Evolutionary conservation across 1,140 invertebrate genomes (phyloP).

Genomic region (Diabrotica virgifera): DNA sequence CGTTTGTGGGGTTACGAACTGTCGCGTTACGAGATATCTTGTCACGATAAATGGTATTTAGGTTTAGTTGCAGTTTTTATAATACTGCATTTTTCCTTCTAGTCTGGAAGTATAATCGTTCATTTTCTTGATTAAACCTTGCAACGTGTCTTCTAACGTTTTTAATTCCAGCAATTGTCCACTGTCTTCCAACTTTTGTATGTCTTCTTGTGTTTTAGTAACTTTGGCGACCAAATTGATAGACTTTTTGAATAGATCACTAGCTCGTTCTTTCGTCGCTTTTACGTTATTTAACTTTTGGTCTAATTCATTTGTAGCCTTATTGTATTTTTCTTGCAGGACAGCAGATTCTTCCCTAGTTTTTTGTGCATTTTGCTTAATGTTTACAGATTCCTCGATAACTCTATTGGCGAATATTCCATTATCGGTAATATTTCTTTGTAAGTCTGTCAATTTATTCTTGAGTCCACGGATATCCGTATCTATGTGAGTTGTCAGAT

Average conservation of each 20-base stretch:
- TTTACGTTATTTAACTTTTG: slow-evolving; percentile 39
- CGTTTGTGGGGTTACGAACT: too few species aligned
- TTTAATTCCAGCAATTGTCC: slow-evolving; percentile 43
- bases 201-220: slow-evolving; percentile 34
- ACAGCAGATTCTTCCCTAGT: slow-evolving; percentile 34
- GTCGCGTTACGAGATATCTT: too few species aligned
- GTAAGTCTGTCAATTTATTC: slow-evolving; percentile 36
- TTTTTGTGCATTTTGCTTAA: slow-evolving; percentile 37
- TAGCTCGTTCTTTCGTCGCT: slow-evolving; percentile 37
- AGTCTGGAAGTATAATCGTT: slow-evolving; percentile 32
- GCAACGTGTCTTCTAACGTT: slow-evolving; percentile 41
- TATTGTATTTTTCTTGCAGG: slow-evolving; percentile 37
- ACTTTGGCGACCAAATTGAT: slow-evolving; percentile 39
- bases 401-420: slow-evolving; percentile 40
- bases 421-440: slow-evolving; percentile 42
- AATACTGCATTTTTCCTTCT: slow-evolving; percentile 37
- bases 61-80: slow-evolving; percentile 39
- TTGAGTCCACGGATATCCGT: slow-evolving; percentile 34
- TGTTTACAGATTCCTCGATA: slow-evolving; percentile 39
- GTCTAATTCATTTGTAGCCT: slow-evolving; percentile 32
- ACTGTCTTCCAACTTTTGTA: slow-evolving; percentile 46
- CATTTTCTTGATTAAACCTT: slow-evolving; percentile 47
- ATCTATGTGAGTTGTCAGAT: slow-evolving; percentile 33
- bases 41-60: neutral
- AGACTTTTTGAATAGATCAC: slow-evolving; percentile 40